phyloP scores from a whole-genome alignment of 2,888 invertebrate genomes.

The Idaea biselata region DNA sequence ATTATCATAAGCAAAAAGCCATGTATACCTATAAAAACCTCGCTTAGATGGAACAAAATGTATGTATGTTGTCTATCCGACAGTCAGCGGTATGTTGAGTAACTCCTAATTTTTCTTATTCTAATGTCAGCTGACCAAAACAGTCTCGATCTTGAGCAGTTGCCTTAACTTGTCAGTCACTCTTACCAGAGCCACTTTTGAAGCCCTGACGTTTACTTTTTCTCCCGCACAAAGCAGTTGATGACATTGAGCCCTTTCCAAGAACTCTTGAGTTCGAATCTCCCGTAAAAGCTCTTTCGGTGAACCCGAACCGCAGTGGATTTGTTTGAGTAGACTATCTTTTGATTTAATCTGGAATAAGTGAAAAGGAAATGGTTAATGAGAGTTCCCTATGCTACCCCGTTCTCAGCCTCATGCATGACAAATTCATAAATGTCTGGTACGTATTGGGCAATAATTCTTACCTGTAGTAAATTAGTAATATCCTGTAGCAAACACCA shows the following conservation, averaged over 20 bases:
- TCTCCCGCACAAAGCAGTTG: slow-evolving; percentile 89
- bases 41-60: background rate
- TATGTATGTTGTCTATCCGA: background rate
- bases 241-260: slow-evolving; percentile 89
- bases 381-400: background rate
- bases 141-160: slow-evolving; percentile 89
- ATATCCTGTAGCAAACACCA: slow-evolving; percentile 92
- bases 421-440: background rate
- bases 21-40: background rate
- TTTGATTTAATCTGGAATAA: slow-evolving; percentile 87
- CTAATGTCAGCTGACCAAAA: slow-evolving; percentile 83
- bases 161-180: slow-evolving; percentile 92
- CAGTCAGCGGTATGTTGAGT: background rate
- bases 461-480: slow-evolving; percentile 85
- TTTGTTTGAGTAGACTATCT: slow-evolving; percentile 88
- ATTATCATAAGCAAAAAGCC: background rate
- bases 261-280: slow-evolving; percentile 88
- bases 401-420: background rate
- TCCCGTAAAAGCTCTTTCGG: slow-evolving; percentile 81
- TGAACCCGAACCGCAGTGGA: slow-evolving; percentile 82
- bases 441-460: background rate
- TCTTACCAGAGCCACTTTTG: slow-evolving; percentile 89
- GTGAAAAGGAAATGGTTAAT: background rate
- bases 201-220: slow-evolving; percentile 88
- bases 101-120: slow-evolving; percentile 4